These are phyloP conservation scores for Notodonta dromedarius DNA, from an alignment of 2,888 invertebrate species.

Conservation along the genomic window DNA sequence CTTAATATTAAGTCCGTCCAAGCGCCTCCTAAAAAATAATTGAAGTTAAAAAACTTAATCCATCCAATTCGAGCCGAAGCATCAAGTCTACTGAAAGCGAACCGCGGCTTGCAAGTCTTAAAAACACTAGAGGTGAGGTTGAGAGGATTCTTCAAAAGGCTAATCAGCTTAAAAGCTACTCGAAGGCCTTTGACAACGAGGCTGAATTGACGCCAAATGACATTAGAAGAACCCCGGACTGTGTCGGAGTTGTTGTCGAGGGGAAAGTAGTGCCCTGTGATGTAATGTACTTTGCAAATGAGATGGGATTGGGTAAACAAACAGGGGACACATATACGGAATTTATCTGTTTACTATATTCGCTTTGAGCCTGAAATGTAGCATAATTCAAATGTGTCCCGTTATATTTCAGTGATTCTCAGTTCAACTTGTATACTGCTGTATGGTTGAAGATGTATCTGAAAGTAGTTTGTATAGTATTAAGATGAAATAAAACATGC, in stretches of 20 bases:
- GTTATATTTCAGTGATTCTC: too few relatives aligned
- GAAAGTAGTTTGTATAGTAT: neutral
- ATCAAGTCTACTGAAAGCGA: slow-evolving; percentile 13
- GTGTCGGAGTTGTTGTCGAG: slow-evolving; percentile 16
- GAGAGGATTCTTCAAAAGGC: slow-evolving; percentile 42
- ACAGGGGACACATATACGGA: slow-evolving; percentile 6
- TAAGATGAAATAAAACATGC: neutral
- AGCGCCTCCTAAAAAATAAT: neutral
- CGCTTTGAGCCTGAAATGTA: neutral
- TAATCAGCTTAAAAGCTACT: slow-evolving; percentile 59
- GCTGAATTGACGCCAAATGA: slow-evolving; percentile 50
- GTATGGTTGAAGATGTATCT: too few relatives aligned
- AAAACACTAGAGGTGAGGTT: slow-evolving; percentile 15
- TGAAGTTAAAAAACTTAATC: neutral
- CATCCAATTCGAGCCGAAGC: neutral
- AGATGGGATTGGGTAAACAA: slow-evolving; percentile 15
- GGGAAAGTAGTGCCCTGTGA: slow-evolving; percentile 16
- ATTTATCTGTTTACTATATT: slow-evolving; percentile 5
- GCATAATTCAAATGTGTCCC: too few relatives aligned
- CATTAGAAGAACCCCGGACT: slow-evolving; percentile 35
- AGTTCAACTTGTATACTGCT: too few relatives aligned
- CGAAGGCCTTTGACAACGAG: slow-evolving; percentile 37
- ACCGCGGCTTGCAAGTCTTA: slow-evolving; percentile 16
- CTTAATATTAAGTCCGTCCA: too few relatives aligned
- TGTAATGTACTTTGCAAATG: slow-evolving; percentile 22